Evolutionary conservation across 2,113 vertebrate genomes (phyloP).

Genomic region (Atractosteus spatula): DNA sequence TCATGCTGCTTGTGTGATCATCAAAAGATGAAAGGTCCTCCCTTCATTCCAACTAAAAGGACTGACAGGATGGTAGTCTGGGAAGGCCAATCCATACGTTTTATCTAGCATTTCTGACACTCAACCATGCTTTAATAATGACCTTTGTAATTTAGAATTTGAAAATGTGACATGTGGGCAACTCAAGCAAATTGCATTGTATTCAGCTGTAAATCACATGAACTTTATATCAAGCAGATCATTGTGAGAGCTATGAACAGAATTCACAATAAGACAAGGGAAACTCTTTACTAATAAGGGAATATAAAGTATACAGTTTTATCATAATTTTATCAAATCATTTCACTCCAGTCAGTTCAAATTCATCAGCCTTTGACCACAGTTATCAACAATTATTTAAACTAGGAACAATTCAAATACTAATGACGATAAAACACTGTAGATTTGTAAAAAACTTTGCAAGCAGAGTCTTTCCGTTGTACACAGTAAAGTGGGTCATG

Average conservation of each 20-base stretch:
- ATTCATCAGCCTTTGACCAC: background rate
- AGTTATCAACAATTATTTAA: too few relatives aligned
- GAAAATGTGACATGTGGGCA: background rate
- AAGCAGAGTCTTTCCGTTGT: too few relatives aligned
- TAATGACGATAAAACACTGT: too few relatives aligned
- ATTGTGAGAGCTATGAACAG: background rate
- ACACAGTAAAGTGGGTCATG: too few relatives aligned
- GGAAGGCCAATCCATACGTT: background rate
- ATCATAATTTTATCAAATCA: too few relatives aligned
- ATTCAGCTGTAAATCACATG: background rate
- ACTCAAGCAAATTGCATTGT: background rate
- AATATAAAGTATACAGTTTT: too few relatives aligned
- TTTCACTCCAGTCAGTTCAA: too few relatives aligned
- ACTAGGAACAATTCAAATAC: too few relatives aligned
- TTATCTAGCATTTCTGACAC: background rate
- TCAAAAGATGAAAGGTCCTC: constrained; percentile 2
- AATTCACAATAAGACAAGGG: background rate
- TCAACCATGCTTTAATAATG: constrained; percentile 5
- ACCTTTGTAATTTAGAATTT: background rate
- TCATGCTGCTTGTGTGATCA: constrained; percentile 10
- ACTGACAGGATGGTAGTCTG: background rate
- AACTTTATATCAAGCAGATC: background rate
- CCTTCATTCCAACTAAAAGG: background rate
- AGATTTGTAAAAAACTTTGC: too few relatives aligned
- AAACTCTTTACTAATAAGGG: too few relatives aligned